A percentile compares a stretch with the other conserved stretches of the same genome.
phyloP scores from a whole-genome alignment of 2,113 vertebrate species.

The Mungos mungo region DNA sequence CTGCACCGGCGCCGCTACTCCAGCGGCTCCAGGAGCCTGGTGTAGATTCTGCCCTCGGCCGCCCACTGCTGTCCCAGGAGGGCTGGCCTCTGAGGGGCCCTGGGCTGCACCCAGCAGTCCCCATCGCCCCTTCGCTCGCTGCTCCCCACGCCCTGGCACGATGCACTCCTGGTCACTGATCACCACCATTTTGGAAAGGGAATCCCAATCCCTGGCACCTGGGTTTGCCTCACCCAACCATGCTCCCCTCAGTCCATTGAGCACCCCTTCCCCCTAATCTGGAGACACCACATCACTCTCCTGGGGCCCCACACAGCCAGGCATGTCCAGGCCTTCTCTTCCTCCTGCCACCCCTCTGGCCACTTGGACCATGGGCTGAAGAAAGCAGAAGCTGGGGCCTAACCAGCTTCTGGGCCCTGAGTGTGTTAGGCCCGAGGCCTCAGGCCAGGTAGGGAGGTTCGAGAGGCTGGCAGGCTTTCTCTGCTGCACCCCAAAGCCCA shows the following conservation, averaged over 20 bases:
- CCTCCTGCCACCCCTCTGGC: neutral
- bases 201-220: neutral
- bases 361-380: neutral
- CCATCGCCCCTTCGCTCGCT: neutral
- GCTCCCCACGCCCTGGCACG: neutral
- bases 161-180: neutral
- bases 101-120: neutral
- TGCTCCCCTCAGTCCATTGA: neutral
- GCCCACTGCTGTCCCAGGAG: neutral
- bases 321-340: neutral
- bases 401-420: neutral
- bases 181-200: neutral
- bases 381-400: neutral
- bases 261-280: neutral
- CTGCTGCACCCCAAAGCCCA: neutral
- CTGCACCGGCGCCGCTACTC: constrained; percentile 95
- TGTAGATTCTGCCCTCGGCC: constrained; percentile 85
- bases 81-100: neutral
- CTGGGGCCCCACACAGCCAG: neutral
- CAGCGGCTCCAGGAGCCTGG: constrained; percentile 95
- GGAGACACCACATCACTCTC: neutral
- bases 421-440: neutral
- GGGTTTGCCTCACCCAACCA: neutral
- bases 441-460: neutral
- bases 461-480: neutral